Conservation (phyloP, 2,888 invertebrate species). For the Euphydryas editha region DNA sequence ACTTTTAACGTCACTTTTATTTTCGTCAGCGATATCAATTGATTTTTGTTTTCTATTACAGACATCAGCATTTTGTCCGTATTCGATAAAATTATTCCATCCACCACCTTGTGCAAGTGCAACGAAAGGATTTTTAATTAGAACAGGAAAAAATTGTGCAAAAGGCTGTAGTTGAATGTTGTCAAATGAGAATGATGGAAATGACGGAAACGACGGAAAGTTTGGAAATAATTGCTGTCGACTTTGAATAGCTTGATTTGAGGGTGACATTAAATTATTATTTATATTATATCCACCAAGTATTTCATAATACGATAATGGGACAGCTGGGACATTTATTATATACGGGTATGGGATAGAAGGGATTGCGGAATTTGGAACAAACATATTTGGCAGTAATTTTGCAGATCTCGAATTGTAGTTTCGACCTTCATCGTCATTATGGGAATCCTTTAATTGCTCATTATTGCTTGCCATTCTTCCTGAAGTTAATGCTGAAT, state of each 20-base stretch:
- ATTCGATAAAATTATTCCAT: constrained; percentile 82
- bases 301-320: constrained; percentile 52
- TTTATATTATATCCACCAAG: constrained; percentile 35
- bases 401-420: constrained; percentile 47
- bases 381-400: constrained; percentile 35
- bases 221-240: constrained; percentile 52
- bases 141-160: constrained; percentile 80
- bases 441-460: constrained; percentile 51
- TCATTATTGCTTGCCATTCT: constrained; percentile 40
- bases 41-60: constrained; percentile 72
- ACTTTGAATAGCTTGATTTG: constrained; percentile 52
- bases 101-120: constrained; percentile 78
- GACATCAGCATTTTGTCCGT: constrained; percentile 83
- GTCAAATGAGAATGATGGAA: constrained; percentile 43
- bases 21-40: constrained; percentile 25
- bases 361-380: constrained; percentile 26
- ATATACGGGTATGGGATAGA: constrained; percentile 56
- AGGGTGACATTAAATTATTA: constrained; percentile 49
- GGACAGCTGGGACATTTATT: constrained; percentile 63
- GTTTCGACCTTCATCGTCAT: constrained; percentile 42
- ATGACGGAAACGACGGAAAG: constrained; percentile 38
- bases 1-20: constrained; percentile 21
- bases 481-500: constrained; percentile 59
- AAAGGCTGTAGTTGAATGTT: constrained; percentile 73
- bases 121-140: constrained; percentile 83